These are phyloP conservation scores for Notamacropus eugenii DNA, from an alignment of 2,797 vertebrate genomes.

Conservation along the genomic window DNA sequence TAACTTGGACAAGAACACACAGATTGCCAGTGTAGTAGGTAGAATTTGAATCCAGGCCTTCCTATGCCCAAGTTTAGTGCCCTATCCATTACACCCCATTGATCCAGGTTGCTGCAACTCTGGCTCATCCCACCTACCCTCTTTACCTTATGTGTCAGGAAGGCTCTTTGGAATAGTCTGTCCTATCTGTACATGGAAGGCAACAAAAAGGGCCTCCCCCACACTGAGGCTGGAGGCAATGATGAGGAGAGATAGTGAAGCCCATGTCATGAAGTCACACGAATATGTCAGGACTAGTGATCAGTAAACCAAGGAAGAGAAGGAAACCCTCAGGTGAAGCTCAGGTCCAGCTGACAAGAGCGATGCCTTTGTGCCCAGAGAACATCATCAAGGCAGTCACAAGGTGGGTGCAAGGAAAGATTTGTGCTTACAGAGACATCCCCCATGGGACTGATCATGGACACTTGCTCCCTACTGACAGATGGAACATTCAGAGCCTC, in stretches of 20 bases:
- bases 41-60: neutral
- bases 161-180: neutral
- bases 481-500: neutral
- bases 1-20: neutral
- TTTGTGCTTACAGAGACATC: neutral
- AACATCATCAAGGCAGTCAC: neutral
- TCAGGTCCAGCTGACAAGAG: neutral
- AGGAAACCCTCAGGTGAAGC: neutral
- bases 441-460: neutral
- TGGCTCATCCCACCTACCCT: neutral
- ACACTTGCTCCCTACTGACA: neutral
- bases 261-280: neutral
- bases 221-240: neutral
- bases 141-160: neutral
- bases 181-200: neutral
- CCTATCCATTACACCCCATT: neutral
- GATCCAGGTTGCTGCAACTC: neutral
- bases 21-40: neutral
- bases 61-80: neutral
- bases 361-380: neutral
- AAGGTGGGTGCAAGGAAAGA: neutral
- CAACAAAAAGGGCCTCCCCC: neutral
- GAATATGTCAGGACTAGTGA: neutral
- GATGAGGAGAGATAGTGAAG: neutral
- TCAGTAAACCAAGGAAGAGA: neutral